Conservation (phyloP, 1,140 invertebrate species). For the Nasonia giraulti region DNA sequence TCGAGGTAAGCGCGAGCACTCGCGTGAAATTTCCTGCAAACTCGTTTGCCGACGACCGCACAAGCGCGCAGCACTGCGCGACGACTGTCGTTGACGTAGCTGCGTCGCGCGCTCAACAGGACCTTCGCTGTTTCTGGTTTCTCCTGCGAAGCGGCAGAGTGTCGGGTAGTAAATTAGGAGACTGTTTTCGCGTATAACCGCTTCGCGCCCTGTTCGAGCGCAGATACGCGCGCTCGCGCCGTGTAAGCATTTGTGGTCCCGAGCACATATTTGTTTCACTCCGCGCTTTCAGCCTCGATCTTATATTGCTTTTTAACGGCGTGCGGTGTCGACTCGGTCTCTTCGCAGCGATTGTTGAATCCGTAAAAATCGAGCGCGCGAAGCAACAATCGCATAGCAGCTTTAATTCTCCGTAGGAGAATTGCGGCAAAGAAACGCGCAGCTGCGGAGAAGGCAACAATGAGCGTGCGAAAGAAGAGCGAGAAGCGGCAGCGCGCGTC, state of each 20-base stretch:
- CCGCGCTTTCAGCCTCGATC: too few species aligned
- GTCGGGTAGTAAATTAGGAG: background rate
- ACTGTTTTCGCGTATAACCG: conserved; percentile 13
- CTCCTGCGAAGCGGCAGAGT: background rate
- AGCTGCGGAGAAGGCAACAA: background rate
- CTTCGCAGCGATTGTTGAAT: too few species aligned
- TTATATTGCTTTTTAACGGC: too few species aligned
- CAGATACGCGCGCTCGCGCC: background rate
- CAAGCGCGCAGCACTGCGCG: background rate
- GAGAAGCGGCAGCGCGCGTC: background rate
- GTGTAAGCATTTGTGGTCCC: background rate
- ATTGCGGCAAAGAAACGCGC: background rate
- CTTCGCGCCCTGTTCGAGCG: background rate
- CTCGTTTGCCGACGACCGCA: background rate
- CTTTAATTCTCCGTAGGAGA: background rate
- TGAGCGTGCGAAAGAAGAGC: conserved; percentile 1
- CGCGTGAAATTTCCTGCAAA: background rate
- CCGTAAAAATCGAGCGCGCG: too few species aligned
- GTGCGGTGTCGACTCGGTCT: too few species aligned
- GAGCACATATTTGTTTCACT: background rate
- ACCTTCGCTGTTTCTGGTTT: conserved; percentile 18
- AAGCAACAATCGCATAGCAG: background rate
- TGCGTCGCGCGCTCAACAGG: background rate
- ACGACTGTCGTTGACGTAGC: background rate
- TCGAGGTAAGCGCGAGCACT: background rate